Evolutionary conservation across 1,140 invertebrate genomes (phyloP).

Genomic region (Thaumatotibia leucotreta): DNA sequence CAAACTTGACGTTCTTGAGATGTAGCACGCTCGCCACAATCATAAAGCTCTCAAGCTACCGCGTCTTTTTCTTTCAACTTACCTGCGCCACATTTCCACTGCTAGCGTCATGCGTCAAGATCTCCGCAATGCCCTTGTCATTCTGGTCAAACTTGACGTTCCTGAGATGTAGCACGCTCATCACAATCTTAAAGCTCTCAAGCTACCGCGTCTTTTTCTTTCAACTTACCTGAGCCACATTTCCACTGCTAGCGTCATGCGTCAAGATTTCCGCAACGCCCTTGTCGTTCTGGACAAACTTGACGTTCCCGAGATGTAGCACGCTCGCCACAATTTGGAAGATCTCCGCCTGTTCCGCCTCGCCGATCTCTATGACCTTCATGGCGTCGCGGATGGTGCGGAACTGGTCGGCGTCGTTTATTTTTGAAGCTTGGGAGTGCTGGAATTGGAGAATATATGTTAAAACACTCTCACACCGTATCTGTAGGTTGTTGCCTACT

Average conservation of each 20-base stretch:
- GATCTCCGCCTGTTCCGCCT: slow-evolving; percentile 84
- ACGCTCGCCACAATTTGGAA: slow-evolving; percentile 87
- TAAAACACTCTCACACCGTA: not conserved
- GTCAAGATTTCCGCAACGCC: slow-evolving; percentile 81
- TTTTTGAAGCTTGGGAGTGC: slow-evolving; percentile 60
- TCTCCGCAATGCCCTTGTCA: no score
- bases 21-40: slow-evolving; percentile 88
- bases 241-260: slow-evolving; percentile 76
- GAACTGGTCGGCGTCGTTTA: slow-evolving; percentile 81
- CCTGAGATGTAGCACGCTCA: no score
- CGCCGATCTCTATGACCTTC: slow-evolving; percentile 82
- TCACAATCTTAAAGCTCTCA: no score
- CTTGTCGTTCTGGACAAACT: slow-evolving; percentile 81
- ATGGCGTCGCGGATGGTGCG: slow-evolving; percentile 82
- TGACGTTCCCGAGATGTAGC: slow-evolving; percentile 87
- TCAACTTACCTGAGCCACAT: slow-evolving; percentile 73
- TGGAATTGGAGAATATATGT: slow-evolving; percentile 30
- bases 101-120: slow-evolving; percentile 60
- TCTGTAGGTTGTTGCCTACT: no score
- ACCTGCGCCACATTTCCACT: slow-evolving; percentile 83
- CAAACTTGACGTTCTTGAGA: slow-evolving; percentile 86
- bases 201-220: no score
- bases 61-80: slow-evolving; percentile 81
- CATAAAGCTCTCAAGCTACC: slow-evolving; percentile 85
- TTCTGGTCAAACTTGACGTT: no score